These are phyloP conservation scores for Cloeon dipterum DNA, from an alignment of 2,888 invertebrate species.

Conservation along the genomic window DNA sequence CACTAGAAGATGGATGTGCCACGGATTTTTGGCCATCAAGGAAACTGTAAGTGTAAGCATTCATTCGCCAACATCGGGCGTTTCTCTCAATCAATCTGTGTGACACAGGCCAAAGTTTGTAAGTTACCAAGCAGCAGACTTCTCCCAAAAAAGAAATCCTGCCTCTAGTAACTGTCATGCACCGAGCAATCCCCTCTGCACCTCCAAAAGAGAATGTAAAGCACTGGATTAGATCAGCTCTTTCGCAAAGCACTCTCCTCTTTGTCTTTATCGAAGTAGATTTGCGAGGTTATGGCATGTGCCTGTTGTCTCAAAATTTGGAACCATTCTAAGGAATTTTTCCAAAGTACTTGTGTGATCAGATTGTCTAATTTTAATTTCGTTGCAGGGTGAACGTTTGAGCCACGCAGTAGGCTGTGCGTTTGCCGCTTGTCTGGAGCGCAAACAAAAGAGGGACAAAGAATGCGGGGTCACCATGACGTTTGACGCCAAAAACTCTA, in stretches of 20 bases:
- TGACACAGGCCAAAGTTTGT: background rate
- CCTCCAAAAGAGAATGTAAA: too few species aligned
- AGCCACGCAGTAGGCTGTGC: constrained; percentile 99
- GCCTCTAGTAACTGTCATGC: too few species aligned
- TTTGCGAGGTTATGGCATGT: too few species aligned
- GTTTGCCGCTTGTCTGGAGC: constrained; percentile 91
- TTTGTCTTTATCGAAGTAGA: too few species aligned
- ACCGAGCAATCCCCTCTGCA: too few species aligned
- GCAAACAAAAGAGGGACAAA: constrained; percentile 92
- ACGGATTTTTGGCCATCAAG: constrained; percentile 88
- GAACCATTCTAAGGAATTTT: too few species aligned
- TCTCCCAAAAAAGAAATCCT: background rate
- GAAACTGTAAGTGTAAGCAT: constrained; percentile 41
- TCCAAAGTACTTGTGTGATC: too few species aligned
- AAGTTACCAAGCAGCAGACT: background rate
- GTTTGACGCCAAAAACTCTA: constrained; percentile 70
- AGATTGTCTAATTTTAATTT: background rate
- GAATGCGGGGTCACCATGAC: constrained; percentile 88
- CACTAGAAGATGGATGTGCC: constrained; percentile 98
- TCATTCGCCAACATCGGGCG: background rate
- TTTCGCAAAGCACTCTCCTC: too few species aligned
- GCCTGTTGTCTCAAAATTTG: too few species aligned
- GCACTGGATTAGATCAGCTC: too few species aligned
- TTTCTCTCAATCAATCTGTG: background rate
- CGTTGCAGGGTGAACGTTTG: constrained; percentile 68